These are phyloP conservation scores for Paraplagusia blochii DNA, from an alignment of 2,113 vertebrate genomes.

Conservation along the genomic window DNA sequence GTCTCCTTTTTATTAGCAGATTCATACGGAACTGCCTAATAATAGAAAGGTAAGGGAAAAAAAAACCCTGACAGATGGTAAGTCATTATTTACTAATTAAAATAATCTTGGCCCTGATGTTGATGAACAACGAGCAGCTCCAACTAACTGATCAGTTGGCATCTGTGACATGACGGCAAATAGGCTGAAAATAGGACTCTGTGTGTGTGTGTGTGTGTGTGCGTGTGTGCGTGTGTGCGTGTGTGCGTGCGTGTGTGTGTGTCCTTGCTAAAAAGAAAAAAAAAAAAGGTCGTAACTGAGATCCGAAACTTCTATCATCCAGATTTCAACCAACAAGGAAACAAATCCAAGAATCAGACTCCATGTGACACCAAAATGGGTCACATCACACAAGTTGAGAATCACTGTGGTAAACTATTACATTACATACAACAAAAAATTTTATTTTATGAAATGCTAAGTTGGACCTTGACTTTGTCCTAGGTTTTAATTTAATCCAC, in stretches of 20 bases:
- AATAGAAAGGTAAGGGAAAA: conserved; percentile 6
- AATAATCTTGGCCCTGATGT: conserved; percentile 14
- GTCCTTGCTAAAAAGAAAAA: neutral
- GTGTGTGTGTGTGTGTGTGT: neutral
- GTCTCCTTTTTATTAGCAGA: too few species aligned
- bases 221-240: neutral
- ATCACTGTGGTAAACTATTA: too few species aligned
- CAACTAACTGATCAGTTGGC: neutral
- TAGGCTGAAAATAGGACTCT: conserved; percentile 1
- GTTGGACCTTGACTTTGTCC: too few species aligned
- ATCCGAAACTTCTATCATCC: too few species aligned
- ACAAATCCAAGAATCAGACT: too few species aligned
- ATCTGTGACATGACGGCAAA: neutral
- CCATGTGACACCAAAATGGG: too few species aligned
- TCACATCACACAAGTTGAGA: too few species aligned
- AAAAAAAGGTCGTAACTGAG: neutral
- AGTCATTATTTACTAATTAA: conserved; percentile 30
- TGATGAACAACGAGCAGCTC: conserved; percentile 4
- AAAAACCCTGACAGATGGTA: conserved; percentile 23
- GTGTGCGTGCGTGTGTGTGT: neutral
- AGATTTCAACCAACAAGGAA: conserved; percentile 21
- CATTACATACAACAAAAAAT: too few species aligned
- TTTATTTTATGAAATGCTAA: too few species aligned
- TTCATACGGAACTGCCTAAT: too few species aligned
- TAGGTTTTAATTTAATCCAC: too few species aligned